Base-by-base conservation (phyloP, 2,888 invertebrate genomes). In the Priocnemis perturbator region DNA sequence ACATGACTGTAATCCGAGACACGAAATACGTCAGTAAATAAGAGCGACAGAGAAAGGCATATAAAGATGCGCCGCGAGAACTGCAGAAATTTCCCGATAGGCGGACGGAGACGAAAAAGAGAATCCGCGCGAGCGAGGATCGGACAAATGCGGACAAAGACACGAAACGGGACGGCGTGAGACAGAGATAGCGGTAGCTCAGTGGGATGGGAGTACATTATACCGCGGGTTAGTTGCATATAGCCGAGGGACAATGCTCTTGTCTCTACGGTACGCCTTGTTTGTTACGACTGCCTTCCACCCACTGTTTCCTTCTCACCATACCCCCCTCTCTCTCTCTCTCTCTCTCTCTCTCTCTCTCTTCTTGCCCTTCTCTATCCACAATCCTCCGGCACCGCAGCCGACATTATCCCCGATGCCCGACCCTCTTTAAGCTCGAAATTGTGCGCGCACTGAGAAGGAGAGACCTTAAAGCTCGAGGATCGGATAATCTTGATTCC, bases 241-340 rank as follows among this genome's bases (percentile, higher is more conserved):
- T 63, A 62, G 71, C 50, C 72, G 60, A 57, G 64, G 74, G 72
- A 82, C 81, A 83, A 82, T 81, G 71, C 79, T 77, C 73, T 69
- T 76, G 77, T 79, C 77, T 79, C 80, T 67, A 76, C 69, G 78
- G 78, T 77, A 80, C 76, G 77, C 71, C 81, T 82, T 81, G 78
- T 81, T 82, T 82, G 81, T 79, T 80, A 75, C 80, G 64, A 77
- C 73, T 70, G 69, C 57, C 69, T 69, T 68, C 72, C 55, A 60
- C 62, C 53, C 23, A 55, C 26, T 20, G 20, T 20, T 50, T 50
- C 21, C 26, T 19, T 17, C 21, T 20, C 19, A 53, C 53, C 20
- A 14, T 19, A 19, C 15, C 2, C 53, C 2, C 19, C 53, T 21
- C 53, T 21, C 9, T n/a, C 59, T 37, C n/a, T 7, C 56, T 37